Percentiles rank a stretch among this genome's conserved stretches.
phyloP scores from a whole-genome alignment of 1,140 invertebrate species.

The Zaprionus camerounensis region DNA sequence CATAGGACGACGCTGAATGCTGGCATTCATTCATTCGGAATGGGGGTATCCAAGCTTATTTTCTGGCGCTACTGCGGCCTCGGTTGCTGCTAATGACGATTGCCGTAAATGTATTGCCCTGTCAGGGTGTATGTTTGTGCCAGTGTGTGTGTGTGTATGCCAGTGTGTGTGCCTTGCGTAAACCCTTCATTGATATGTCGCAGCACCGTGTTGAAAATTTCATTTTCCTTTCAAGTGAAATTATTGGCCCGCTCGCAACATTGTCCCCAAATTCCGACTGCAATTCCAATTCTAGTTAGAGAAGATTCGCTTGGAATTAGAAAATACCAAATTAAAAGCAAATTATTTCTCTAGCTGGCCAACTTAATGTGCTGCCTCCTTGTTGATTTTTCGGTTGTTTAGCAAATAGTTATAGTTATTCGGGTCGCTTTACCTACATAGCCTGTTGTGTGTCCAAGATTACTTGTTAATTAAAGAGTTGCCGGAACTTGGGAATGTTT shows the following conservation, averaged over 20 bases:
- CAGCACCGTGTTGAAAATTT: slow-evolving; percentile 50
- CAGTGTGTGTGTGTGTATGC: slow-evolving; percentile 15
- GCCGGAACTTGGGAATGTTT: slow-evolving; percentile 55
- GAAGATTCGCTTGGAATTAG: slow-evolving; percentile 51
- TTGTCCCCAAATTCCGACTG: not conserved
- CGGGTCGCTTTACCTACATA: slow-evolving; percentile 19
- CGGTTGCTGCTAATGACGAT: slow-evolving; percentile 79
- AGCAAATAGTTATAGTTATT: slow-evolving; percentile 61
- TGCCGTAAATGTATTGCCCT: slow-evolving; percentile 59
- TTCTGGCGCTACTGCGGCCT: slow-evolving; percentile 44
- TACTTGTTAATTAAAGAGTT: slow-evolving; percentile 74
- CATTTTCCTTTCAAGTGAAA: slow-evolving; percentile 70
- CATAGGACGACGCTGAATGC: slow-evolving; percentile 43
- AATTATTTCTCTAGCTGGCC: slow-evolving; percentile 61
- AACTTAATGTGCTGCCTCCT: slow-evolving; percentile 38
- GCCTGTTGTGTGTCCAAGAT: slow-evolving; percentile 23
- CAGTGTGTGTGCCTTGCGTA: not conserved
- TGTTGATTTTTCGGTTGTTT: slow-evolving; percentile 43
- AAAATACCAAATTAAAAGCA: slow-evolving; percentile 78
- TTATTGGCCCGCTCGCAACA: slow-evolving; percentile 54
- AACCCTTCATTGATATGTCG: slow-evolving; percentile 75
- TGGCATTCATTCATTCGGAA: slow-evolving; percentile 44
- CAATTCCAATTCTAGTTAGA: not conserved
- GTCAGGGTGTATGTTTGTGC: slow-evolving; percentile 2
- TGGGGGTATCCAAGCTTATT: slow-evolving; percentile 32